Conservation (phyloP, 2,113 vertebrate genomes). For the Misgurnus mizolepis region DNA sequence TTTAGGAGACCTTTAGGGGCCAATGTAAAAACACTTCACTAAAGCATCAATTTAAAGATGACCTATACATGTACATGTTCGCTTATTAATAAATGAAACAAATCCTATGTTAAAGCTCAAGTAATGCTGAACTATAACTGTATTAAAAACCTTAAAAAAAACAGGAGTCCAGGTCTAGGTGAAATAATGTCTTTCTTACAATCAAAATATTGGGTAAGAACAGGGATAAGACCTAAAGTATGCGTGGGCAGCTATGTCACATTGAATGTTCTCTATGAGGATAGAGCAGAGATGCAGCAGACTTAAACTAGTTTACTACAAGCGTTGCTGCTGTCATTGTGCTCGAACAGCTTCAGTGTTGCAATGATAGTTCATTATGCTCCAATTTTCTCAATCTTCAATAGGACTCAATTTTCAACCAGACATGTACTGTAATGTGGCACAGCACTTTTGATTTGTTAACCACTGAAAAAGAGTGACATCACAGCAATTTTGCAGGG, state of each 20-base stretch:
- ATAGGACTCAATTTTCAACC: slow-evolving; percentile 20
- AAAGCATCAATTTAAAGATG: neutral
- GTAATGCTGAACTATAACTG: neutral
- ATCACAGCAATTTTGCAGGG: neutral
- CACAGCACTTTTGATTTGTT: neutral
- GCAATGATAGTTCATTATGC: neutral
- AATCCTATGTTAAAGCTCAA: neutral
- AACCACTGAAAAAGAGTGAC: neutral
- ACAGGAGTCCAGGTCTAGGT: neutral
- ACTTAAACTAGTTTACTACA: slow-evolving; percentile 37
- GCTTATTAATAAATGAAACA: neutral
- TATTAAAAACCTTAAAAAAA: neutral
- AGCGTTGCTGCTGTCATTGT: slow-evolving; percentile 15
- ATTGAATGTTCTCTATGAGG: slow-evolving; percentile 27
- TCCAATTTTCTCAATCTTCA: neutral
- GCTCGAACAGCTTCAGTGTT: slow-evolving; percentile 22
- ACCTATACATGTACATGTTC: neutral
- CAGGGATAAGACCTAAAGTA: neutral
- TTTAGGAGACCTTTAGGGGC: too few species aligned
- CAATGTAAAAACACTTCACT: neutral
- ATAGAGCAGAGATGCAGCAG: slow-evolving; percentile 22
- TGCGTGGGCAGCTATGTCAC: slow-evolving; percentile 28
- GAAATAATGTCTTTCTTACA: neutral
- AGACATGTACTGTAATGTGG: slow-evolving; percentile 6
- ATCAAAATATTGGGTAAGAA: neutral